A percentile compares a stretch with the other conserved stretches of the same genome.
Conservation (phyloP, 2,797 vertebrate genomes). For the Bufotes viridis region DNA sequence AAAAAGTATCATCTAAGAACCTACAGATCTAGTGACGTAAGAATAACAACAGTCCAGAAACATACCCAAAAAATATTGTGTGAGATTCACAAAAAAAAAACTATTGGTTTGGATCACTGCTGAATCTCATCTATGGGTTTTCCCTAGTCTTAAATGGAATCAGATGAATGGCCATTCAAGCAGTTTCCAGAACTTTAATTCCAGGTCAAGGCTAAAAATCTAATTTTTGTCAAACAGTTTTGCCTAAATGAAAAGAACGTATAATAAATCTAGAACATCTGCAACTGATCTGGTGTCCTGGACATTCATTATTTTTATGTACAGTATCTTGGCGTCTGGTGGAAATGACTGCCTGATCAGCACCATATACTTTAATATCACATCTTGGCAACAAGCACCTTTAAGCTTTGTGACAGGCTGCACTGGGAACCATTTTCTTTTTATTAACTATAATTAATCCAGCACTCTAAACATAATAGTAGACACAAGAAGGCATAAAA, state of each 20-base stretch:
- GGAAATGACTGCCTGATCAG: constrained; percentile 35
- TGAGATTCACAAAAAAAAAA: background rate
- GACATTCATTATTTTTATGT: constrained; percentile 47
- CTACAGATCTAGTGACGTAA: too few relatives aligned
- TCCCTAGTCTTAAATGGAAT: background rate
- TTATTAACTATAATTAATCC: constrained; percentile 34
- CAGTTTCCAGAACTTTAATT: constrained; percentile 19
- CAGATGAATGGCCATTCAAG: background rate
- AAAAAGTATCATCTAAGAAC: too few relatives aligned
- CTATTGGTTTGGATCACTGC: background rate
- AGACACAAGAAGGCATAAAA: constrained; percentile 10
- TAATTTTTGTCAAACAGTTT: constrained; percentile 35
- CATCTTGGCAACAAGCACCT: constrained; percentile 15
- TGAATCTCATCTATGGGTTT: background rate
- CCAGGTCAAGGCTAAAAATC: constrained; percentile 6
- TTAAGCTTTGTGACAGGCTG: constrained; percentile 25
- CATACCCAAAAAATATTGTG: background rate
- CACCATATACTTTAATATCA: constrained; percentile 48
- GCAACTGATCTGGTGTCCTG: constrained; percentile 43
- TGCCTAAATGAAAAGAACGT: constrained; percentile 29
- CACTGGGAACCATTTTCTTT: constrained; percentile 17
- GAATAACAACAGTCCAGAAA: background rate
- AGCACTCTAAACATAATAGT: constrained; percentile 5
- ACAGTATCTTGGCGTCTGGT: constrained; percentile 40
- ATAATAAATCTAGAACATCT: constrained; percentile 48